Percentiles rank a stretch among this genome's conserved stretches.
These are phyloP conservation scores for Pagetopsis macropterus DNA, from an alignment of 2,797 vertebrate species.

Conservation along the genomic window DNA sequence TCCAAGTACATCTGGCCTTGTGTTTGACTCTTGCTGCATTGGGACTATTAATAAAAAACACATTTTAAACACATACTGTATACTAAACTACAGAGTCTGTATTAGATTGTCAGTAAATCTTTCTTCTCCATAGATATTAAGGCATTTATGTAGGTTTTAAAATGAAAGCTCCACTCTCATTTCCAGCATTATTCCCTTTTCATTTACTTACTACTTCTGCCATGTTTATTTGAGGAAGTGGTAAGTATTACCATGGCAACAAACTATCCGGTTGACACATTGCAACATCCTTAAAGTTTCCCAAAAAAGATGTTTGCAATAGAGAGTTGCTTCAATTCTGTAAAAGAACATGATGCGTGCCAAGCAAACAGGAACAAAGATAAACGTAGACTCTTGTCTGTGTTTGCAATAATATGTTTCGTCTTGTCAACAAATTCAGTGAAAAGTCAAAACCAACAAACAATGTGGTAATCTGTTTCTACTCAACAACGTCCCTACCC, in stretches of 20 bases:
- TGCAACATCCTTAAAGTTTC: background rate
- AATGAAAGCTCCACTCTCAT: background rate
- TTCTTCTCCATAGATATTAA: background rate
- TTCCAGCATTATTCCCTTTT: background rate
- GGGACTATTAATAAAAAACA: background rate
- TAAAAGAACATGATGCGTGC: background rate
- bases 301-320: background rate
- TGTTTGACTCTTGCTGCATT: background rate
- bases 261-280: conserved; percentile 5
- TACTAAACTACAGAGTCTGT: background rate
- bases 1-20: background rate
- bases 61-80: background rate
- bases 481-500: background rate
- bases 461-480: background rate
- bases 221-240: conserved; percentile 30
- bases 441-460: conserved; percentile 4
- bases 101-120: background rate
- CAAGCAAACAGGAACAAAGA: background rate
- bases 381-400: background rate
- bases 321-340: background rate
- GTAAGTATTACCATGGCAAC: conserved; percentile 6
- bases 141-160: background rate
- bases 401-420: conserved; percentile 1
- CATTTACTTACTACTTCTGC: background rate
- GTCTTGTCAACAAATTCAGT: background rate